Evolutionary conservation across 1,140 invertebrate genomes (phyloP).

Genomic region (Drosophila trapezifrons): DNA sequence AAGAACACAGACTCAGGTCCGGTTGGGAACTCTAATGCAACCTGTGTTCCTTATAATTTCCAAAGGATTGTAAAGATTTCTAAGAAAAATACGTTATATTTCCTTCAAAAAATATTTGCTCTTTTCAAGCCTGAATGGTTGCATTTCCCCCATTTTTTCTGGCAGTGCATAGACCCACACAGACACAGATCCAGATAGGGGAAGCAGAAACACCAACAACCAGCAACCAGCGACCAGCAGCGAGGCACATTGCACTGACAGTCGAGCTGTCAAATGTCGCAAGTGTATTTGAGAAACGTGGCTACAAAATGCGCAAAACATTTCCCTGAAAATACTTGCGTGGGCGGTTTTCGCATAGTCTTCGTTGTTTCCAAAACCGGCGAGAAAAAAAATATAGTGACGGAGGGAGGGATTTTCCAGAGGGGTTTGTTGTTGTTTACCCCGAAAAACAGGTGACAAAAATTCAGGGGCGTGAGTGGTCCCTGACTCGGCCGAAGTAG

Average conservation of each 20-base stretch:
- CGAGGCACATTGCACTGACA: constrained; percentile 58
- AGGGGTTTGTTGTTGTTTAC: neutral
- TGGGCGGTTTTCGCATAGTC: constrained; percentile 32
- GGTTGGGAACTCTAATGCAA: too few species aligned
- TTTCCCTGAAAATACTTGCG: constrained; percentile 57
- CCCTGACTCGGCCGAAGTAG: constrained; percentile 4
- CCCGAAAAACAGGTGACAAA: constrained; percentile 29
- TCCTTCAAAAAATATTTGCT: too few species aligned
- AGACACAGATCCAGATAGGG: constrained; percentile 10
- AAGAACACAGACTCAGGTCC: too few species aligned
- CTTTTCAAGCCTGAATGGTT: too few species aligned
- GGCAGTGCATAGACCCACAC: constrained; percentile 2
- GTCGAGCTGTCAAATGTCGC: constrained; percentile 77
- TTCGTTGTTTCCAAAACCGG: constrained; percentile 9
- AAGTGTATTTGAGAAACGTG: constrained; percentile 78
- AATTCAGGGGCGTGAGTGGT: neutral
- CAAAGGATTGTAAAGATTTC: too few species aligned
- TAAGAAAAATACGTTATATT: too few species aligned
- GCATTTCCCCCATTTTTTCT: neutral
- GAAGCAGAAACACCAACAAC: constrained; percentile 6
- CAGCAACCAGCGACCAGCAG: constrained; percentile 11
- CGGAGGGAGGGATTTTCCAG: neutral
- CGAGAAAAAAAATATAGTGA: neutral
- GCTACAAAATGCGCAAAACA: constrained; percentile 72
- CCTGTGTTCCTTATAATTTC: too few species aligned